These are phyloP conservation scores for Pogonophryne albipinna DNA, from an alignment of 2,797 vertebrate species.

Conservation along the genomic window DNA sequence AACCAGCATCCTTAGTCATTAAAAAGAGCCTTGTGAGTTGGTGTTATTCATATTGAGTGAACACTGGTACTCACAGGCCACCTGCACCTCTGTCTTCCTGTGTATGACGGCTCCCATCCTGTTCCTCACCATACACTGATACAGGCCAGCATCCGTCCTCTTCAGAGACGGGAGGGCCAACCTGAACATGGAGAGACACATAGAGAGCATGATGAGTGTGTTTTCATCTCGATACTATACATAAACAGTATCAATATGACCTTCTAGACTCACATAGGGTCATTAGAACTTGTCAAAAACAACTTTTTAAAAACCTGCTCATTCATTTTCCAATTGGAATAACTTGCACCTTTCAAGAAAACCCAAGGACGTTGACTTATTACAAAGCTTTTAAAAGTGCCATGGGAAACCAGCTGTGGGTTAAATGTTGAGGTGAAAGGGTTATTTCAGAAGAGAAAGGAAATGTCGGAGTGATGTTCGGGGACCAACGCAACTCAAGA, in stretches of 20 bases:
- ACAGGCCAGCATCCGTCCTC: conserved; percentile 88
- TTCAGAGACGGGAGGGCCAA: conserved; percentile 87
- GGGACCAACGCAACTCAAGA: conserved; percentile 32
- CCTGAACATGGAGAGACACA: conserved; percentile 74
- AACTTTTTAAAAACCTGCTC: not conserved
- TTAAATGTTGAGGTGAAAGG: not conserved
- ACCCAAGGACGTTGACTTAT: no score
- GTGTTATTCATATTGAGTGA: not conserved
- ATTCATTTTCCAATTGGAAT: not conserved
- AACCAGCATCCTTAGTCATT: not conserved
- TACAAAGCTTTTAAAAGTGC: no score
- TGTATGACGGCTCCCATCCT: conserved; percentile 93
- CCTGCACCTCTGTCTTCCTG: conserved; percentile 90
- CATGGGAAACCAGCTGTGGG: no score
- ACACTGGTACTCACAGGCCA: conserved; percentile 91
- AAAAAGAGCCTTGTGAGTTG: not conserved
- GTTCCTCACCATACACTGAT: conserved; percentile 94
- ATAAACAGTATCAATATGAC: conserved; percentile 9
- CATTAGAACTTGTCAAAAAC: not conserved
- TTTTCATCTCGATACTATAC: conserved; percentile 15
- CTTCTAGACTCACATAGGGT: no score
- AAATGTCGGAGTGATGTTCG: not conserved
- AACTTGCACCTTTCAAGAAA: no score
- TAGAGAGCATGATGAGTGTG: not conserved
- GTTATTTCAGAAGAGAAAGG: no score